phyloP scores from a whole-genome alignment of 2,113 vertebrate species.

The Prinia subflava region DNA sequence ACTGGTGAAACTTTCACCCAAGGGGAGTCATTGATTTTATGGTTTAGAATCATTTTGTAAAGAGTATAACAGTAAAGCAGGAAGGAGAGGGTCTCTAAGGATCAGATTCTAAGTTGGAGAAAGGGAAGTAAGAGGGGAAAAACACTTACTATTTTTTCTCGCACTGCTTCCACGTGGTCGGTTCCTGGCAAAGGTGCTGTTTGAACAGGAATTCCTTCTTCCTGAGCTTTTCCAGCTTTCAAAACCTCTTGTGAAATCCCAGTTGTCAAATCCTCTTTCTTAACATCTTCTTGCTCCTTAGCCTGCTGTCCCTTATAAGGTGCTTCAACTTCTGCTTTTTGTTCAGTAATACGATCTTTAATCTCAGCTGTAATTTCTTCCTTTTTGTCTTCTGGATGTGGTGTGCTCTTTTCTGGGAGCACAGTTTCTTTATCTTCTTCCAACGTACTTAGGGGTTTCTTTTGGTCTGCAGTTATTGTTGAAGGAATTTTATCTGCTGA shows the following conservation, averaged over 20 bases:
- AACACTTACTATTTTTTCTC: slow-evolving; percentile 76
- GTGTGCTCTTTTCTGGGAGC: neutral
- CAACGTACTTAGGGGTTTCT: neutral
- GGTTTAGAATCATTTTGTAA: neutral
- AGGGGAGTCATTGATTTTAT: neutral
- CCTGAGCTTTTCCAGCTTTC: neutral
- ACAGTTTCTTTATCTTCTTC: slow-evolving; percentile 26
- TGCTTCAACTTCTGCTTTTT: neutral
- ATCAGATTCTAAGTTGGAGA: neutral
- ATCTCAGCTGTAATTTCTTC: neutral
- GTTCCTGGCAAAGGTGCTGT: neutral
- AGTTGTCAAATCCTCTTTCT: neutral
- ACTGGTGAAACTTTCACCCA: neutral
- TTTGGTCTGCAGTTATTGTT: slow-evolving; percentile 11
- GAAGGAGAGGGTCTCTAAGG: neutral
- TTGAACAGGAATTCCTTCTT: neutral
- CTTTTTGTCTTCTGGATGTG: slow-evolving; percentile 27
- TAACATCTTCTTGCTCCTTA: neutral
- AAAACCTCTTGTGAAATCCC: neutral
- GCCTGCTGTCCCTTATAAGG: neutral
- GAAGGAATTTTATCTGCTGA: slow-evolving; percentile 44
- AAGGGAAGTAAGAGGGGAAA: neutral
- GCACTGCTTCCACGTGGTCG: slow-evolving; percentile 40
- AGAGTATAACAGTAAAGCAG: neutral
- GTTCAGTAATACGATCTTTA: neutral